Evolutionary conservation across 1,140 invertebrate genomes (phyloP), one percentile per base, ranked within the genome.

Genomic region (Bilobella aurantiaca): DNA sequence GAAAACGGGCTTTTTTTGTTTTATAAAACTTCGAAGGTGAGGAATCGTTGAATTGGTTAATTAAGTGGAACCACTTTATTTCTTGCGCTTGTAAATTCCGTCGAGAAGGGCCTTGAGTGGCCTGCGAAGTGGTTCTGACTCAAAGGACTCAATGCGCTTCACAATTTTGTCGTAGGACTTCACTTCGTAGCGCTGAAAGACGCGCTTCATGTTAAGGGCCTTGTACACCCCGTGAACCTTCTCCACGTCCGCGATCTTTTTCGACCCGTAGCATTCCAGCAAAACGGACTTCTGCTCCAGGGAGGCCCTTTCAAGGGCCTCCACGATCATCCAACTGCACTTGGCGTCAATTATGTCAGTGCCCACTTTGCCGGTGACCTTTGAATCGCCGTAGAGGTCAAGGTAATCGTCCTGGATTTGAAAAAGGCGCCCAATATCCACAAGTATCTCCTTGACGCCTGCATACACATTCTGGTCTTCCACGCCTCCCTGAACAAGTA

Each of bases 391-490:
- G 77, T 88, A 98, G 75, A 89, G 94, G 77, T 98, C 94, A 16
- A 98, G 80, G 76, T 88, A 97, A 76, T 98, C 96, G 79, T 99
- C 91, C 84, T 95, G 82, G 42, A 84, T 88, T 85, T 98, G 95
- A 75, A 90, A 98, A 74, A 93, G 93, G 73, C 91, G 86, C 25
- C 96, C 95, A 85, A 98, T 96, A 79, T 95, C 87, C 29, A 96
- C 75, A 0, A 96, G 77, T 74, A 98, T 92, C 0, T 83, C 87
- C 77, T 91, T 90, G 3, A 28, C 29, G 18, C 2, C 27, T 12
- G 37, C 2, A 12, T 5, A 47, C 12, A 12, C 12, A 16, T 25
- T 25, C 27, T 47, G 3, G 8, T 47, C 30, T 27, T 28, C 8
- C 25, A 53, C 30, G 3, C 37, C 60, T 5, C 21, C 60, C 60